phyloP scores from a whole-genome alignment of 2,888 invertebrate genomes.

The Drosophila barbarae region DNA sequence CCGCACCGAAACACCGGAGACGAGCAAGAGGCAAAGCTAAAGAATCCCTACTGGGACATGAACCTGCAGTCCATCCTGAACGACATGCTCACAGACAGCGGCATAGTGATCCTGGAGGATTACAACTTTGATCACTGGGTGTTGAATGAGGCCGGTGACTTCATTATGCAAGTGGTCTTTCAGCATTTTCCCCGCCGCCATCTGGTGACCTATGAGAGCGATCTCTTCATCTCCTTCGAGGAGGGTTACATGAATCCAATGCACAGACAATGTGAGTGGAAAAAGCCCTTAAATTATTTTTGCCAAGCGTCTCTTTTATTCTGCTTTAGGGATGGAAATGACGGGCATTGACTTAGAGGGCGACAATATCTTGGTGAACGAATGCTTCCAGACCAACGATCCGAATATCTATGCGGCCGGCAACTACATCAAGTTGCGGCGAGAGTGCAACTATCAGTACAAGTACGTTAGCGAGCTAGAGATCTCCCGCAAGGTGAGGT shows the following conservation, averaged over 20 bases:
- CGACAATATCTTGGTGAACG: slow-evolving; percentile 50
- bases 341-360: slow-evolving; percentile 34
- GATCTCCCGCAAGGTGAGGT: slow-evolving; percentile 61
- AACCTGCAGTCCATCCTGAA: slow-evolving; percentile 58
- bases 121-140: slow-evolving; percentile 54
- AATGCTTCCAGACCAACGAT: slow-evolving; percentile 62
- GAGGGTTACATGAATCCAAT: slow-evolving; percentile 41
- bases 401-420: slow-evolving; percentile 66
- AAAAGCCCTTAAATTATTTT: too few species aligned
- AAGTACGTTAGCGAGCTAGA: slow-evolving; percentile 54
- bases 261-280: slow-evolving; percentile 37
- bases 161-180: slow-evolving; percentile 63
- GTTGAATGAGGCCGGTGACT: slow-evolving; percentile 28
- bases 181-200: slow-evolving; percentile 20
- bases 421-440: slow-evolving; percentile 43
- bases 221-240: slow-evolving; percentile 72
- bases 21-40: slow-evolving; percentile 37
- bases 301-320: not conserved
- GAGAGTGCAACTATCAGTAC: slow-evolving; percentile 62
- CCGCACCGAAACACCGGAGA: slow-evolving; percentile 29
- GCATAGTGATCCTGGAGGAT: slow-evolving; percentile 46
- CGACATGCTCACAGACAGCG: slow-evolving; percentile 55
- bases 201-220: slow-evolving; percentile 52
- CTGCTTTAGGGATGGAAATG: slow-evolving; percentile 33
- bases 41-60: slow-evolving; percentile 54